Conservation (phyloP, 2,888 invertebrate species). For the Nymphalis polychloros region DNA sequence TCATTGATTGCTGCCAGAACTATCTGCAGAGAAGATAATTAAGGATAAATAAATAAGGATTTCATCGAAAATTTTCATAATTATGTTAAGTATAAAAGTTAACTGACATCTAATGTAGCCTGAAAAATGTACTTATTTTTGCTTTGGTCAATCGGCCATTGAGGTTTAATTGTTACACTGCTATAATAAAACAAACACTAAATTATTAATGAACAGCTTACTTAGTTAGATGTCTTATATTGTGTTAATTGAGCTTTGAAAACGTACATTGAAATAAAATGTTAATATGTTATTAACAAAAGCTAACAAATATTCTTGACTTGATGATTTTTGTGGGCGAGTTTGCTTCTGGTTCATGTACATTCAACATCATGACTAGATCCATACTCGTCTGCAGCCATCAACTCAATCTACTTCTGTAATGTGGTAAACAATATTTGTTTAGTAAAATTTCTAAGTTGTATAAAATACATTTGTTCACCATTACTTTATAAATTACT, state of each 20-base stretch:
- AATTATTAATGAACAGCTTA: not conserved
- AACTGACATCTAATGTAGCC: too few species aligned
- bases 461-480: not conserved
- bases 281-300: too few species aligned
- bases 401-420: slow-evolving; percentile 66
- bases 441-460: not conserved
- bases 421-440: not conserved
- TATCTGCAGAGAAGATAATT: slow-evolving; percentile 36
- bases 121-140: too few species aligned
- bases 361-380: slow-evolving; percentile 87
- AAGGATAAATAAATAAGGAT: not conserved
- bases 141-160: too few species aligned
- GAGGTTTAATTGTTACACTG: too few species aligned
- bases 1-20: slow-evolving; percentile 85
- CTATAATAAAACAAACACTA: not conserved
- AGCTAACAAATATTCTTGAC: slow-evolving; percentile 47
- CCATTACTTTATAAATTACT: too few species aligned
- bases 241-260: not conserved
- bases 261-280: too few species aligned
- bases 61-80: not conserved
- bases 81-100: too few species aligned
- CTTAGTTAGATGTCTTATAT: not conserved
- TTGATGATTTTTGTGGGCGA: slow-evolving; percentile 88
- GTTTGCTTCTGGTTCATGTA: slow-evolving; percentile 90
- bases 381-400: slow-evolving; percentile 93